Evolutionary conservation across 2,113 vertebrate species (phyloP).

Genomic region (Panthera uncia): DNA sequence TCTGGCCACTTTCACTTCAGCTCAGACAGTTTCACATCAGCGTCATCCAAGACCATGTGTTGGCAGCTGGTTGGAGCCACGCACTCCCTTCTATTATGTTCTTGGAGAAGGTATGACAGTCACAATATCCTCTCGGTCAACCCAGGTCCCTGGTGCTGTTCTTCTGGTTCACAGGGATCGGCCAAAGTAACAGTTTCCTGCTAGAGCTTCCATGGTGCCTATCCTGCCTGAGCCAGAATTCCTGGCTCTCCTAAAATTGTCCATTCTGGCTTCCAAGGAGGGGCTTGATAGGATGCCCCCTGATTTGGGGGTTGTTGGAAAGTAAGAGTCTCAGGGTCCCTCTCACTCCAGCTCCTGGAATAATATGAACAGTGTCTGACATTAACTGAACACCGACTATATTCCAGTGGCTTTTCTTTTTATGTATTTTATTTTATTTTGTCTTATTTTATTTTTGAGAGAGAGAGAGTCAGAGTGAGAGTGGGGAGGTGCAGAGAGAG

Average conservation of each 20-base stretch:
- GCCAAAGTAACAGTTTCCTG: neutral
- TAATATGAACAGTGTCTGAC: neutral
- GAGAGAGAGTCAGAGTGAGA: too few relatives aligned
- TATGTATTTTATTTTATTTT: too few relatives aligned
- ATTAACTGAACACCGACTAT: neutral
- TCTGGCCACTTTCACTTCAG: neutral
- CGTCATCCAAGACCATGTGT: rapidly evolving
- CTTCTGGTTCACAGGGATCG: neutral
- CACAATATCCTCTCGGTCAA: neutral
- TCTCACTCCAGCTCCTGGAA: neutral
- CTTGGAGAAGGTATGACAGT: neutral
- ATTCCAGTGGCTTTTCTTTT: neutral
- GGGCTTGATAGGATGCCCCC: neutral
- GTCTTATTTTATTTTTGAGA: too few relatives aligned
- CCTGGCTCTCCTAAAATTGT: neutral
- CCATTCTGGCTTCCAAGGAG: neutral
- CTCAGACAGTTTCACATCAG: neutral
- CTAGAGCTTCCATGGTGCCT: rapidly evolving
- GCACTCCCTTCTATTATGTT: neutral
- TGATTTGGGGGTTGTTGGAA: neutral
- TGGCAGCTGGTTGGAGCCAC: neutral
- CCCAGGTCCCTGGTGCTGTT: neutral
- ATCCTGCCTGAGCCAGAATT: neutral
- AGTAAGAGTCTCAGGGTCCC: neutral
- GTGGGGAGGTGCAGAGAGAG: too few relatives aligned